Evolutionary conservation across 2,888 invertebrate species (phyloP).

Genomic region (Polylopha cassiicola): DNA sequence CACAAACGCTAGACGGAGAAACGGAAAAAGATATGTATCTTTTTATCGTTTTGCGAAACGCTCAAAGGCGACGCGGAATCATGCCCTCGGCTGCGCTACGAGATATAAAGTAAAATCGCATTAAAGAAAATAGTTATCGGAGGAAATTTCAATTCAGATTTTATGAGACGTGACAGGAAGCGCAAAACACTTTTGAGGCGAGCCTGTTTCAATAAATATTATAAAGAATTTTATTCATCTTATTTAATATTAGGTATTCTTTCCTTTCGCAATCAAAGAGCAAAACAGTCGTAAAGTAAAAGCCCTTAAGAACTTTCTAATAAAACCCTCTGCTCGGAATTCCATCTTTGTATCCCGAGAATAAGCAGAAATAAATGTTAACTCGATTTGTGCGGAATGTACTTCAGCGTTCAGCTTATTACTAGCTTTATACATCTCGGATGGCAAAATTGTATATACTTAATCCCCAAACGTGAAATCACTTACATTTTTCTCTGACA

Average conservation of each 20-base stretch:
- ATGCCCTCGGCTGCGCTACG: slow-evolving; percentile 16
- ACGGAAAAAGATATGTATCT: slow-evolving; percentile 34
- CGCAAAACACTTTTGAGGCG: slow-evolving; percentile 2
- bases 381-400: slow-evolving; percentile 15
- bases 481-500: no score
- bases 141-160: slow-evolving; percentile 18
- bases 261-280: slow-evolving; percentile 11
- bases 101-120: slow-evolving; percentile 15
- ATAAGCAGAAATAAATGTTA: slow-evolving; percentile 18
- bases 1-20: slow-evolving; percentile 26
- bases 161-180: slow-evolving; percentile 19
- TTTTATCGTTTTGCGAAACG: slow-evolving; percentile 38
- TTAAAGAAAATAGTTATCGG: slow-evolving; percentile 15
- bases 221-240: no score
- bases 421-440: no score
- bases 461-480: no score
- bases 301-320: slow-evolving; percentile 12
- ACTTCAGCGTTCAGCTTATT: no score
- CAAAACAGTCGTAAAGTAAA: slow-evolving; percentile 17
- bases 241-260: no score
- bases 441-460: no score
- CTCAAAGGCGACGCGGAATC: slow-evolving; percentile 23
- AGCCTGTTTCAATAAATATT: no score
- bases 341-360: slow-evolving; percentile 20
- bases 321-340: slow-evolving; percentile 17